A percentile compares a stretch with the other conserved stretches of the same genome.
These are phyloP conservation scores for Cepphus grylle DNA, from an alignment of 2,113 vertebrate genomes.

Conservation along the genomic window DNA sequence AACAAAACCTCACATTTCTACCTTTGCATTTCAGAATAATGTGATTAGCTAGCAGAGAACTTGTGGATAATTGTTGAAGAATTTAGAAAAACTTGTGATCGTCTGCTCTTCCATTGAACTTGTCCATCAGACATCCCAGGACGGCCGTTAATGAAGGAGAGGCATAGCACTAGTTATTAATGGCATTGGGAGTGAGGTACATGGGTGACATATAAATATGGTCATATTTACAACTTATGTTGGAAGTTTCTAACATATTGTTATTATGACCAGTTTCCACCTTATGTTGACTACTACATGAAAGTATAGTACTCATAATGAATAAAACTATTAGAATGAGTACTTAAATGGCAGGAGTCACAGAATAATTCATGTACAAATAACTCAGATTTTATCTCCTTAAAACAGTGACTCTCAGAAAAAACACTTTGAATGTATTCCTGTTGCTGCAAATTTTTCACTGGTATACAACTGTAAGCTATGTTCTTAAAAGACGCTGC, in stretches of 20 bases:
- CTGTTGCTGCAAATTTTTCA: background rate
- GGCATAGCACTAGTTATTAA: background rate
- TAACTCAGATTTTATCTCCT: background rate
- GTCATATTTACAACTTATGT: background rate
- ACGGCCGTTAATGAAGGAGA: background rate
- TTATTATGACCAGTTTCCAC: background rate
- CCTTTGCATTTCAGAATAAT: background rate
- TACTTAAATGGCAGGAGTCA: background rate
- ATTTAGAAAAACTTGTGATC: background rate
- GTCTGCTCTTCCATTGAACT: background rate
- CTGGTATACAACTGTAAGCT: background rate
- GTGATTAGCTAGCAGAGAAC: background rate
- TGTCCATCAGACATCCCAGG: background rate
- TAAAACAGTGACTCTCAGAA: background rate
- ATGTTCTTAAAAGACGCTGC: background rate
- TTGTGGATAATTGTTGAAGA: background rate
- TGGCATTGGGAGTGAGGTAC: background rate
- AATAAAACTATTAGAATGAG: background rate
- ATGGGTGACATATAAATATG: fast-evolving
- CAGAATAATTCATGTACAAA: background rate
- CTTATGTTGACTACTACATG: background rate
- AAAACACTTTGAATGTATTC: background rate
- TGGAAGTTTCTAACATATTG: background rate
- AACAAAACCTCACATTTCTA: background rate
- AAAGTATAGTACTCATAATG: background rate